Base-by-base conservation (phyloP, 1,140 invertebrate species). In the Meloidogyne hapla region DNA sequence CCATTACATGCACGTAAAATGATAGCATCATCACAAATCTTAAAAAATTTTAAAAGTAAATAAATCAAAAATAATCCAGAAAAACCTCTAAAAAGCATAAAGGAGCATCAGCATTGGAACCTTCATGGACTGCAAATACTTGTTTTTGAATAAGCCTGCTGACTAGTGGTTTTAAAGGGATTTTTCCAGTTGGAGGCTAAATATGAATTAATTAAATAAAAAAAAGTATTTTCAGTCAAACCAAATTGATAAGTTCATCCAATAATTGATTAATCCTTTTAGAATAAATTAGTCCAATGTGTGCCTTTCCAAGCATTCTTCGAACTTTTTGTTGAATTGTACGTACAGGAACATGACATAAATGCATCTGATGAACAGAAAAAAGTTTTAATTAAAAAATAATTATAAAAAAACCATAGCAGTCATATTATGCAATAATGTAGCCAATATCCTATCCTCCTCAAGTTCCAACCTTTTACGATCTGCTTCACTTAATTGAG, bases 41-140 rank as follows among this genome's bases (percentile, higher is more conserved):
- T 96, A 91, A 99, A 92, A 99, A 77, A 76, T 10, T 45, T 8
- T 63, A 63, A n/a, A n/a, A n/a, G n/a, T 72, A 2, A 38, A 63
- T 48, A 4, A 33, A 26, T 45, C 1, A 45, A 1, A 3, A 69
- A 45, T 38, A n/a, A 9, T 18, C 18, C 23, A 15, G 26, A 61
- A 1, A 13, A 28, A 90, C 95, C 90, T 99, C 96, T 91, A 99
- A 92, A 88, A 99, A 99, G 23, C 96, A 91, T 85, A 98, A 91
- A 74, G 95, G 94, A 18, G 89, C 95, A 26, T 92, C 91, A 33
- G 94, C 92, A 89, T 96, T 94, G 25, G 91, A 91, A 12, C 94
- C 95, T 84, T 93, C 92, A 88, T 99, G 95, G 38, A 99, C 95
- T 26, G 96, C 96, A 89, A 99, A 99, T 79, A 94, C 95, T 88